Evolutionary conservation across 2,888 invertebrate genomes (phyloP), one percentile per base, ranked within the genome.

Genomic region (Linnaemya vulpina): DNA sequence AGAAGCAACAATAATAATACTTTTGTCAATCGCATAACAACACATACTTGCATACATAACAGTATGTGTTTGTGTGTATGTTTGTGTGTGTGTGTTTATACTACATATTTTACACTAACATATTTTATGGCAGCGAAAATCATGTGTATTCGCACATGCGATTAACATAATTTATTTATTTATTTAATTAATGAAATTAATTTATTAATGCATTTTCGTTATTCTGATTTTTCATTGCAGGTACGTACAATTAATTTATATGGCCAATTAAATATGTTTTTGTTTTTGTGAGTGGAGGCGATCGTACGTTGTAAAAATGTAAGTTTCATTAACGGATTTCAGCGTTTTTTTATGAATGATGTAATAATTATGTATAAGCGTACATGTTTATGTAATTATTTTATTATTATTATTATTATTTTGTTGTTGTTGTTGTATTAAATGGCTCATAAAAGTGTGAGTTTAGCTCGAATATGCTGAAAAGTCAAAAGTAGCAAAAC

Each of bases 181-280:
- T 70, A 76, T 63, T 70, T 63, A 68, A 82, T 71, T 70, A 55
- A 76, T 63, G 49, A 5, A 35, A 65, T 78, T 76, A 63, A 80
- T 68, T 75, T 35, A 74, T 68, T 67, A 7, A 68, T 55, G 20
- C 5, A 20, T 55, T 65, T 76, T 51, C 15, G 3, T 11, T 10
- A 3, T 60, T 49, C 25, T 63, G 13, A n/a, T 58, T 62, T 71
- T 22, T 71, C 53, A 62, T 79, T 76, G 30, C 79, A 84, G 79
- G 80, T 79, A 75, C 53, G 78, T 71, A 35, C 43, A 15, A 35
- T 78, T 15, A 58, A 74, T 53, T 43, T 71, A 1, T 53, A 71
- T 62, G 70, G 43, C 46, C 20, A 60, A 77, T 70, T 62, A 60
- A 68, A 38, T 25, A 77, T 67, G 7, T 76, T n/a, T n/a, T n/a